Evolutionary conservation across 2,113 vertebrate genomes (phyloP).

Genomic region (Thunnus thynnus): DNA sequence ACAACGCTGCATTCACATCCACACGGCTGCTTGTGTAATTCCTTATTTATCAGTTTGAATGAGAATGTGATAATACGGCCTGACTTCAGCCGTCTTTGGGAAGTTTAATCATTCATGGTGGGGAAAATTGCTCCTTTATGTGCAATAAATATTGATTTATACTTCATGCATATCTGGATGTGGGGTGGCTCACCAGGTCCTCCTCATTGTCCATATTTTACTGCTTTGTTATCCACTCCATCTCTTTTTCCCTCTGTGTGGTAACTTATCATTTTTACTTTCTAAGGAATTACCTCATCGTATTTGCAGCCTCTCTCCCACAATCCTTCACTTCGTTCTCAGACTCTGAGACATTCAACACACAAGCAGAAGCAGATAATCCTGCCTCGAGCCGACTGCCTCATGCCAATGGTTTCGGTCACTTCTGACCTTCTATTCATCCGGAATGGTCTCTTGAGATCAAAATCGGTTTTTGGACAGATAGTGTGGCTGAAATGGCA

Average conservation of each 20-base stretch:
- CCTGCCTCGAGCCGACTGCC: not conserved
- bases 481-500: not conserved
- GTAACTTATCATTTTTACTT: constrained; percentile 42
- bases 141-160: constrained; percentile 86
- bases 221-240: constrained; percentile 55
- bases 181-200: constrained; percentile 43
- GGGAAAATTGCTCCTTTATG: constrained; percentile 85
- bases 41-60: constrained; percentile 76
- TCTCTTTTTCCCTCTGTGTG: constrained; percentile 25
- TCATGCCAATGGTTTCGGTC: not conserved
- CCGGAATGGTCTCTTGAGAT: not conserved
- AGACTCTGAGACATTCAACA: not conserved
- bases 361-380: constrained; percentile 3
- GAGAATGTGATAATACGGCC: constrained; percentile 63
- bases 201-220: constrained; percentile 61
- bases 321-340: constrained; percentile 42
- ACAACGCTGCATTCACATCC: constrained; percentile 30
- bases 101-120: constrained; percentile 83
- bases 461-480: not conserved
- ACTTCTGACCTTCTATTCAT: constrained; percentile 12
- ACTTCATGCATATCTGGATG: constrained; percentile 78
- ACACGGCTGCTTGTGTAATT: constrained; percentile 56
- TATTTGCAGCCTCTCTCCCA: constrained; percentile 44
- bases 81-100: constrained; percentile 67
- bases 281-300: constrained; percentile 40